Base-by-base conservation (phyloP, 2,113 vertebrate species). In the Oenanthe oenanthe region DNA sequence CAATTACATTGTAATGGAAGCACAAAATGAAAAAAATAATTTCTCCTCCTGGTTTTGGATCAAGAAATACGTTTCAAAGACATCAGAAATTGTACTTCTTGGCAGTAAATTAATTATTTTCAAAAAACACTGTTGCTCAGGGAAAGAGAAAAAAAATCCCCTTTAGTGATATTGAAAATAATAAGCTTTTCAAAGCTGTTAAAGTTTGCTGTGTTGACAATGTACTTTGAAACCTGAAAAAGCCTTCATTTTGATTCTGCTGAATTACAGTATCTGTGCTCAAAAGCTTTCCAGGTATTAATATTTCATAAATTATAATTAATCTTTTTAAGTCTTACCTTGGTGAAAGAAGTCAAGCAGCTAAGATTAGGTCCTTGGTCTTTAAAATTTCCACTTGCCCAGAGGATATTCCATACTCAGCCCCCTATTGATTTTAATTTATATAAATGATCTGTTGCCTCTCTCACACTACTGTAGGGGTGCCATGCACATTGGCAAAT, bases 301-400 rank as follows among this genome's bases (percentile, higher is more conserved):
- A 91, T 96, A 80, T 92, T 94, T 95, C 42, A 94, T 94, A 96
- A 97, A 97, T 97, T 93, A 92, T 96, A 97, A 98, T 97, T 98
- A 97, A 97, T 96, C 85, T 87, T 97, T 97, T 96, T 56, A 94
- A 97, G 93, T 93, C n/a, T 96, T 96, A 88, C 86, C 88, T 97
- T 96, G 67, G 95, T 97, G 73, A 96, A 95, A 96, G 67, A 97
- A 96, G 60, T 47, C 93, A 97, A 97, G 92, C 45, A 96, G 77
- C 83, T 97, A 96, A 96, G 68, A 97, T 96, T 97, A 97, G 96
- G 88, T 89, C 95, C 58, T 85, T 86, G 89, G 36, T 85, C 76
- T 94, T 87, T 93, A 95, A 96, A 85, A 96, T 93, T 96, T 95
- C 66, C 78, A 65, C 65, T 97, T 95, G 94, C 97, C 92, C 89